Evolutionary conservation across 2,797 vertebrate genomes (phyloP), one percentile per base, ranked within the genome.

Genomic region (Anabas testudineus): DNA sequence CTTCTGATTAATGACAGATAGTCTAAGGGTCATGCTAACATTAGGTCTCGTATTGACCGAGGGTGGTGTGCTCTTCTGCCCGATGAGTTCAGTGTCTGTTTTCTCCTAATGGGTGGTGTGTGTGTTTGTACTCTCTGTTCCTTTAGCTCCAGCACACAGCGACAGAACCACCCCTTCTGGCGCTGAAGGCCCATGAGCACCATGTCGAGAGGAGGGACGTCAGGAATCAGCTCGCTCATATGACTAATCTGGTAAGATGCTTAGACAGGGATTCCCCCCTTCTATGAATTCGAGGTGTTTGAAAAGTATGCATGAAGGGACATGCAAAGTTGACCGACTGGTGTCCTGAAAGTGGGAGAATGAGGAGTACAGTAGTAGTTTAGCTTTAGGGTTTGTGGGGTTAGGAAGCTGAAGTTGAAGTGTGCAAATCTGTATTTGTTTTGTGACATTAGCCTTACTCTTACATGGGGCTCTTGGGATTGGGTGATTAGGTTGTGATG

Each of bases 201-300:
- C 93, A 63, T 4, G 74, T 94, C 0, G 92, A 92, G 85, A 92
- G 78, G 86, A 91, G 93, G 64, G 94, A 95, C 0, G 70, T 81
- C 16, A 90, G 71, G 75, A 89, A 85, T 26, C 86, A 79, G 1
- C 87, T 94, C 7, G 70, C 91, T 10, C 91, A 93, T 16, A 60
- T 91, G 74, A 90, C 90, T 1, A 95, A 93, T 86, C 88, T 95
- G 94, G 95, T 95, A 69, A 94, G 93, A 57, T 7, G 30, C 45
- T 51, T 10, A 2, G 9, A 13, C 10, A 21, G 16, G 5, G 60
- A 60, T 14, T 30, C 13, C 37, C n/a, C 19, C 22, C 2, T 48
- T 60, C 18, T 13, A 10, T 49, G 43, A 39, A 67, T 22, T 14
- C 6, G 32, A n/a, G 16, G 5, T 21, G 22, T 55, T 57, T n/a